Conservation (phyloP, 2,113 vertebrate species). For the Sardina pilchardus region DNA sequence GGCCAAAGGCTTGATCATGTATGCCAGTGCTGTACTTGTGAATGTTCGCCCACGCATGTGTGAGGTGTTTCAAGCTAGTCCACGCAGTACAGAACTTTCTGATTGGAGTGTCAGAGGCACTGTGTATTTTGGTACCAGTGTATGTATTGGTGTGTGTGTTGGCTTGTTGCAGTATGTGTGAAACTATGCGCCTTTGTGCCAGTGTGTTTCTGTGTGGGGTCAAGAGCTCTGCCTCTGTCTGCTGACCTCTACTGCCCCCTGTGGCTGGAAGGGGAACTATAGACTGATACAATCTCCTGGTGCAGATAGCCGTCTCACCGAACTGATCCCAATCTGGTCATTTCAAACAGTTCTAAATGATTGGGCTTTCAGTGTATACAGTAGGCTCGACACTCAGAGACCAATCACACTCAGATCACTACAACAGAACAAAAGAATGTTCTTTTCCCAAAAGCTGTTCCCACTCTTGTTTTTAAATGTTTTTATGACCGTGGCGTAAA, state of each 20-base stretch:
- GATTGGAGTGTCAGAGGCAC: no score
- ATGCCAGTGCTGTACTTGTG: neutral
- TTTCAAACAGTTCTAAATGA: neutral
- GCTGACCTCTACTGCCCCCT: constrained; percentile 6
- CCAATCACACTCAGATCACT: neutral
- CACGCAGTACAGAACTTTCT: no score
- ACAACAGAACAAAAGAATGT: neutral
- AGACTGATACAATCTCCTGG: neutral
- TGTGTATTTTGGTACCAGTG: neutral
- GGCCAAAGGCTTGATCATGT: neutral
- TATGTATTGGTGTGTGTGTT: neutral
- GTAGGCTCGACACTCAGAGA: neutral
- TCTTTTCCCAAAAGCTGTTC: neutral
- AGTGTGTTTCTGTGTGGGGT: neutral
- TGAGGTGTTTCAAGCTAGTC: neutral
- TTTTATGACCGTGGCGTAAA: neutral
- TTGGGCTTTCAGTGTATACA: neutral
- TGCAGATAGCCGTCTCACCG: neutral
- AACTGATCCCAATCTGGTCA: neutral
- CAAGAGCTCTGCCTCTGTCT: neutral
- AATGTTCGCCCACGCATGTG: neutral
- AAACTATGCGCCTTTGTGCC: neutral
- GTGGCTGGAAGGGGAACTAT: neutral
- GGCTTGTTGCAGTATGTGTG: neutral
- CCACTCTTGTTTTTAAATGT: neutral